Evolutionary conservation across 1,140 invertebrate genomes (phyloP).

Genomic region (Lasioglossum baleicum): DNA sequence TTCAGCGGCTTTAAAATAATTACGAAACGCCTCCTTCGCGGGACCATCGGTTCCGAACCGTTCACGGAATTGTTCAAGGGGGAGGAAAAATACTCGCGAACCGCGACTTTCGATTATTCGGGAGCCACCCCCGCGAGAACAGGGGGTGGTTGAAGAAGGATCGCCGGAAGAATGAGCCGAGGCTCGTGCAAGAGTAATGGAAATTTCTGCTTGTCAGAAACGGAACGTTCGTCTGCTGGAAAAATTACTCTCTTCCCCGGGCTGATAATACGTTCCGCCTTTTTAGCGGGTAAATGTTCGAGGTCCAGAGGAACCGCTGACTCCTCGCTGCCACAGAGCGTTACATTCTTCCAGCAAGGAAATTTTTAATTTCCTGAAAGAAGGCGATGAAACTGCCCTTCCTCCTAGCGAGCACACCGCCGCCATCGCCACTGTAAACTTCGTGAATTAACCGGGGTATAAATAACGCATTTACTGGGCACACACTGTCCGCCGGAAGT

Average conservation of each 20-base stretch:
- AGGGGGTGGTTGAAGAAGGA: neutral
- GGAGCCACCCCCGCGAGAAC: neutral
- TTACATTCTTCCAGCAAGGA: neutral
- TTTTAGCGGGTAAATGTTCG: neutral
- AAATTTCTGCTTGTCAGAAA: conserved; percentile 1
- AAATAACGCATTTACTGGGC: neutral
- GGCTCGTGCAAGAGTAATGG: neutral
- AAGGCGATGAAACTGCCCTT: neutral
- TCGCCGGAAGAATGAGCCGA: neutral
- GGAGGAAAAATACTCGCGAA: neutral
- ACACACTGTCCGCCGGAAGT: too few relatives aligned
- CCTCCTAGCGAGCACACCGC: neutral
- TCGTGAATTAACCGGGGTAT: neutral
- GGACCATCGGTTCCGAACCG: neutral
- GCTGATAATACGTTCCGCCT: neutral
- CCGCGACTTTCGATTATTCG: neutral
- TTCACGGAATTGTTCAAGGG: conserved; percentile 15
- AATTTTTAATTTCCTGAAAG: conserved; percentile 11
- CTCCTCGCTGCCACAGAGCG: neutral
- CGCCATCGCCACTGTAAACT: neutral
- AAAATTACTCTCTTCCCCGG: neutral
- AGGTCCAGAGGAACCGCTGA: neutral
- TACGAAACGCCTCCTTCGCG: conserved; percentile 51
- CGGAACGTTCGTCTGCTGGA: neutral
- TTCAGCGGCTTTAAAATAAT: conserved; percentile 60